Percentiles rank a stretch among this genome's conserved stretches.
Conservation (phyloP, 2,888 invertebrate genomes). For the Ormyrus thymus region DNA sequence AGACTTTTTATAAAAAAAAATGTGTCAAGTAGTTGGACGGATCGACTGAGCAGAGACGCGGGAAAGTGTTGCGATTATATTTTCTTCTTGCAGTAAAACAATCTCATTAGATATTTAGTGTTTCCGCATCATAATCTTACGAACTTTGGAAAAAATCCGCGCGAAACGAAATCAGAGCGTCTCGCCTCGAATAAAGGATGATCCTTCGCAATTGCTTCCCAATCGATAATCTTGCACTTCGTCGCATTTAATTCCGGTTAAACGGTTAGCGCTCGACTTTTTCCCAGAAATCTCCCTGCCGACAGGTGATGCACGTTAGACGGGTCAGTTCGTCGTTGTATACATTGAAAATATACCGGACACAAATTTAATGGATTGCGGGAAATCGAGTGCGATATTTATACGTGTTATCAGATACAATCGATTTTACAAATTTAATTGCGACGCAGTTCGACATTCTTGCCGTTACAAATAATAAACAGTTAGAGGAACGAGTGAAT, state of each 20-base stretch:
- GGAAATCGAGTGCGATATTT: conserved; percentile 14
- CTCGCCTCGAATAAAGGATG: background rate
- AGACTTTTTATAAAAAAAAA: too few relatives aligned
- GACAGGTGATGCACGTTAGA: too few relatives aligned
- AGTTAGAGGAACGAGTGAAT: too few relatives aligned
- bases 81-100: too few relatives aligned
- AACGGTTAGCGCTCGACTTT: background rate
- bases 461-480: too few relatives aligned
- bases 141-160: too few relatives aligned
- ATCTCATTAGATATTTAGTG: too few relatives aligned
- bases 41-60: too few relatives aligned
- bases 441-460: background rate
- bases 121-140: too few relatives aligned
- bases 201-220: background rate
- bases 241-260: background rate
- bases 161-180: too few relatives aligned
- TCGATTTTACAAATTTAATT: conserved; percentile 13
- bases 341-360: conserved; percentile 1
- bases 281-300: background rate
- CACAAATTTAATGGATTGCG: conserved; percentile 15
- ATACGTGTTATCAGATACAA: background rate
- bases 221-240: background rate
- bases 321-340: too few relatives aligned
- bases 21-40: too few relatives aligned
- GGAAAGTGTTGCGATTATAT: conserved; percentile 55